Evolutionary conservation across 92 coral and sea anemone genomes (phyloP), one percentile per base, ranked within the genome.

Genomic region (Porites cylindrica): DNA sequence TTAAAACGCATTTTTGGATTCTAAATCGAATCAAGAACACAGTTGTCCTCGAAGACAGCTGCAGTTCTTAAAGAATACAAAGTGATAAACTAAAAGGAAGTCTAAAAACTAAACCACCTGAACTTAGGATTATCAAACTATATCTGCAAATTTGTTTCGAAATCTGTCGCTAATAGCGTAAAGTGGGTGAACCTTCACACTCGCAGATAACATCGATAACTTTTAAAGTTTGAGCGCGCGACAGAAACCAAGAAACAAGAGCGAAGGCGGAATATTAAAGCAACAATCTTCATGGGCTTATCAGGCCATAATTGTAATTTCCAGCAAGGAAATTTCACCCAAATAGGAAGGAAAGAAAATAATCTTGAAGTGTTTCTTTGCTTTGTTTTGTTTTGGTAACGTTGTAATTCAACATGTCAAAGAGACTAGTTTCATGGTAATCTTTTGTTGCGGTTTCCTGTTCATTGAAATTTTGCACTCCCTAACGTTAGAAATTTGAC

Each of bases 401-500:
- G 86, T 82, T 82, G 38, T 82, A 2, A 71, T 61, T 13, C 56
- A 18, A 64, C 72, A n/a, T 73, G 63, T 63, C 74, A 83, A 72
- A 72, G 71, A 61, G 10, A 12, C 7, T 9, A 6, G 38, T 43
- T 32, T 23, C 20, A 64, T 47, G 53, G 13, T 64, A 38, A 38
- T n/a, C 70, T 72, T 5, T 18, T 21, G 16, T 73, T 38, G 80
- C 10, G 87, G 87, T 83, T 83, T 83, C 87, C 87, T 79, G 87
- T 75, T 62, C 62, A 60, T 72, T 75, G 12, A 75, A 72, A 73
- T 3, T 60, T 20, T 51, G 43, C 10, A 20, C 78, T 19, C 65
- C 10, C 20, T 10, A 52, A 75, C 53, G 14, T 38, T n/a, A 75
- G 6, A 14, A 51, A 75, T 75, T 50, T 7, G 20, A 52, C 38